Base-by-base conservation (phyloP, 2,797 vertebrate species). In the Acanthurus lineatus region DNA sequence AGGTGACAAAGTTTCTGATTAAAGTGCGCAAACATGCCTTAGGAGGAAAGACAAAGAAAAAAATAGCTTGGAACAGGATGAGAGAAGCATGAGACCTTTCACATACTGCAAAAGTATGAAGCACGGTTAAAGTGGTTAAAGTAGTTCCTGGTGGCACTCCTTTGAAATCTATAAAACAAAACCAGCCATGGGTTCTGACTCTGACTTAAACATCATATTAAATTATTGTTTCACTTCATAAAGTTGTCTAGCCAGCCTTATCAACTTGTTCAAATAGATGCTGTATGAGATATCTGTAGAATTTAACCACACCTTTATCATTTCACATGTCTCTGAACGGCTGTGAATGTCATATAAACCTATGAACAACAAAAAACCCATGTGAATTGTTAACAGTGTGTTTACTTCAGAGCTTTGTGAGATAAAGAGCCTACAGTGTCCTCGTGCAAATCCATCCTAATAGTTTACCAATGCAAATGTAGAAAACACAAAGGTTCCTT, bases 351-450 rank as follows among this genome's bases (percentile, higher is more conserved):
- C 66, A 14, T 45, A 45, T 5, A 69, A 44, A 61, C 59, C 2
- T 49, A 9, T 17, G 32, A 42, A 42, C 54, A 72, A 67, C 51
- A 81, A 40, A 47, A 47, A 22, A 38, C n/a, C 17, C 20, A 14
- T 79, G 54, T 73, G 44, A 52, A 73, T 22, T 40, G 9, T 17
- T 14, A 47, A 67, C 25, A 63, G 8, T 63, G 72, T 65, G 47
- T 54, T 74, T 40, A 49, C 40, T 45, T 3, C n/a, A 57, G 52
- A 48, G 60, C 5, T 17, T 12, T 52, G 25, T 6, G 15, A 40
- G 60, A 83, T 65, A 57, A 63, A 73, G 64, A 64, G 65, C 17
- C 60, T 45, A 42, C 38, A 35, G 40, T 59, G 57, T 73, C 25
- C 38, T 75, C 9, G 59, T 9, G 66, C 53, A 56, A 32, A 42